phyloP scores from a whole-genome alignment of 2,888 invertebrate genomes.

The Mesorhabditis sp. region DNA sequence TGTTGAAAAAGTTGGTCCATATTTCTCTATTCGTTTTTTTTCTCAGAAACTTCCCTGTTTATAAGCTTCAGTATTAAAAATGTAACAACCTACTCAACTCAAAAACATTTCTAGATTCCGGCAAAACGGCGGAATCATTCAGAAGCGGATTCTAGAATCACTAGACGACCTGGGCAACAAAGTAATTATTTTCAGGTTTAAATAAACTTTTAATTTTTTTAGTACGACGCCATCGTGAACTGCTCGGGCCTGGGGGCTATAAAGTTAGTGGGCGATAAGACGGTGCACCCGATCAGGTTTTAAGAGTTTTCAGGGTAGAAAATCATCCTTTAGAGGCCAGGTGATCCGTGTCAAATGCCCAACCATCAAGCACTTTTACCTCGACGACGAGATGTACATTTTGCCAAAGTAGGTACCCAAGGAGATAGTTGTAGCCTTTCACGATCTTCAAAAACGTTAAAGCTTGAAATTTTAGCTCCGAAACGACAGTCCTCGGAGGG shows the following conservation, averaged over 20 bases:
- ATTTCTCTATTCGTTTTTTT: conserved; percentile 6
- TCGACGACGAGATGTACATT: conserved; percentile 69
- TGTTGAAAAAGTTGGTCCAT: conserved; percentile 16
- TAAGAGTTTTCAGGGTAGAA: conserved; percentile 64
- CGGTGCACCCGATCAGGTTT: conserved; percentile 69
- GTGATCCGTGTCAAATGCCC: conserved; percentile 57
- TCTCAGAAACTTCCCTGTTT: neutral
- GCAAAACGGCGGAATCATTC: neutral
- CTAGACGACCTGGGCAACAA: neutral
- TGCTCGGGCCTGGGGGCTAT: conserved; percentile 74
- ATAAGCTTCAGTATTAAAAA: neutral
- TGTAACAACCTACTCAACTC: neutral
- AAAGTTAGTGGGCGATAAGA: conserved; percentile 67
- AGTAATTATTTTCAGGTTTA: neutral
- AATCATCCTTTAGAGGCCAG: conserved; percentile 55
- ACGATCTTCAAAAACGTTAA: neutral
- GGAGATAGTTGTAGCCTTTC: neutral
- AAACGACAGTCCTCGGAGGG: conserved; percentile 71
- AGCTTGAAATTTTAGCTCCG: conserved; percentile 22
- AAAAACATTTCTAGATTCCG: neutral
- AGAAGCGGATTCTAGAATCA: neutral
- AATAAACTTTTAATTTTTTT: neutral
- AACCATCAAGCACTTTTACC: conserved; percentile 67
- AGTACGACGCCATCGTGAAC: conserved; percentile 69
- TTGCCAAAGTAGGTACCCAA: conserved; percentile 71